Percentiles rank a stretch among this genome's conserved stretches.
Evolutionary conservation across 2,797 vertebrate species (phyloP).

Genomic region (Coracias cyanogaster): DNA sequence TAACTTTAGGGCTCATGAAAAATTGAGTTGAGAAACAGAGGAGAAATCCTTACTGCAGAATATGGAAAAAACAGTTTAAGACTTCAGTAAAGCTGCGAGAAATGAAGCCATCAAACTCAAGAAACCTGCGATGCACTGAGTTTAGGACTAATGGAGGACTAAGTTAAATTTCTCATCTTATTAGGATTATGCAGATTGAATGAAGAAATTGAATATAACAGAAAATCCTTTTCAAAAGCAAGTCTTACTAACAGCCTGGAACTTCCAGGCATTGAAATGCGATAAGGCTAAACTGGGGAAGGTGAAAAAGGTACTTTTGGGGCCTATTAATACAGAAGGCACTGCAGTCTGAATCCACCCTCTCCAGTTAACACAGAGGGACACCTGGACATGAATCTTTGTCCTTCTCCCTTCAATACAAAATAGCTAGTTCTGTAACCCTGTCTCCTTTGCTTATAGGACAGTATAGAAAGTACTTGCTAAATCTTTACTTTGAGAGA

Average conservation of each 20-base stretch:
- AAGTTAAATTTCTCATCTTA: background rate
- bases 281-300: background rate
- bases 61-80: background rate
- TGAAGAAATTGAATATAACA: background rate
- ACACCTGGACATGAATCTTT: background rate
- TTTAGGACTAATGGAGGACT: background rate
- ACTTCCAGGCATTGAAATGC: background rate
- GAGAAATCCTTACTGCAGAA: background rate
- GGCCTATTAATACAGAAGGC: background rate
- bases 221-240: background rate
- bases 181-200: background rate
- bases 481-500: background rate
- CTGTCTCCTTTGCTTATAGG: background rate
- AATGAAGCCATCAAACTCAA: background rate
- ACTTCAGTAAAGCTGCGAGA: background rate
- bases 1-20: background rate
- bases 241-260: background rate
- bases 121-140: background rate
- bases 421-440: background rate
- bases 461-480: background rate
- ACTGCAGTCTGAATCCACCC: background rate
- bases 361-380: background rate
- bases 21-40: background rate
- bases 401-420: background rate
- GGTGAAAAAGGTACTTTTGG: background rate